A percentile compares a stretch with the other conserved stretches of the same genome.
Conservation (phyloP, 2,113 vertebrate genomes). For the Etia nguti region DNA sequence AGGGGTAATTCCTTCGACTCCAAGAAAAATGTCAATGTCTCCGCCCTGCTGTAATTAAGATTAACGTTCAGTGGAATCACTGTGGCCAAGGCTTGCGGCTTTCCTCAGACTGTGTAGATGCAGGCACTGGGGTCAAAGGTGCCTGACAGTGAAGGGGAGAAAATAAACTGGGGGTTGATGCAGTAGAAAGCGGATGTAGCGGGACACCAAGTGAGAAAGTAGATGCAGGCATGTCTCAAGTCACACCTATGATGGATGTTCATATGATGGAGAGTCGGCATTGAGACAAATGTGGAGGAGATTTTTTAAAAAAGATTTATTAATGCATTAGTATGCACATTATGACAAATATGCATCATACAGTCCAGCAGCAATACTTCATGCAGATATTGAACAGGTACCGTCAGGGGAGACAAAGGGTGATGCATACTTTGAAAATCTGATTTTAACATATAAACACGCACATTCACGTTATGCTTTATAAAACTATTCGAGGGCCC, state of each 20-base stretch:
- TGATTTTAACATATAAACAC: neutral
- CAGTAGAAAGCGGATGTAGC: neutral
- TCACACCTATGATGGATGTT: neutral
- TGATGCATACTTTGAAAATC: neutral
- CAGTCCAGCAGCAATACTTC: neutral
- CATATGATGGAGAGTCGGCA: neutral
- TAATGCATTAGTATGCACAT: neutral
- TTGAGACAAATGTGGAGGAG: neutral
- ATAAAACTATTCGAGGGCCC: neutral
- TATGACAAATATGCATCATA: neutral
- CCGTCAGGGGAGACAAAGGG: neutral
- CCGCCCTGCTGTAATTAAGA: slow-evolving; percentile 51
- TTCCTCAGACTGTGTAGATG: slow-evolving; percentile 24
- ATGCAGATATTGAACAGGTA: neutral
- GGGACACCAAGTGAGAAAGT: neutral
- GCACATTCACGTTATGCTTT: neutral
- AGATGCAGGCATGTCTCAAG: neutral
- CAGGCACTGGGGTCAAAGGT: slow-evolving; percentile 26
- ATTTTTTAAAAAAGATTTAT: neutral
- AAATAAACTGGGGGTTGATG: neutral
- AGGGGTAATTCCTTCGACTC: slow-evolving; percentile 55
- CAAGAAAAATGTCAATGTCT: slow-evolving; percentile 55
- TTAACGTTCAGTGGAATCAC: slow-evolving; percentile 18
- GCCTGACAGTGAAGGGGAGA: neutral
- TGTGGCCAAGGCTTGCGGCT: slow-evolving; percentile 21